Conservation (phyloP, 2,797 vertebrate species). For the Argyrosomus regius region DNA sequence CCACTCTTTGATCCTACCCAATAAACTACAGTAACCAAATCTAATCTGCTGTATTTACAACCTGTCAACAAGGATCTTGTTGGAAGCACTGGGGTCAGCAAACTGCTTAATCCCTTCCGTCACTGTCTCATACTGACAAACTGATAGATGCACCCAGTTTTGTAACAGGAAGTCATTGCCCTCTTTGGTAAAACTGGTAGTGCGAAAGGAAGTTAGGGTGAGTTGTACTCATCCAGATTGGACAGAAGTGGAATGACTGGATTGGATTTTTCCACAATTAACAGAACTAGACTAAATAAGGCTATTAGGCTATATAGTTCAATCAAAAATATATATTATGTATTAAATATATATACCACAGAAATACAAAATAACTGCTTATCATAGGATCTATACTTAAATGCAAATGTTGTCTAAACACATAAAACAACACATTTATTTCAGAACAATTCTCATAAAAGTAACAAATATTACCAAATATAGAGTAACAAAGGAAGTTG, state of each 20-base stretch:
- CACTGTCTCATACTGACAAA: conserved; percentile 66
- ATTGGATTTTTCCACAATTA: not conserved
- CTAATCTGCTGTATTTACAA: conserved; percentile 64
- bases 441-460: not conserved
- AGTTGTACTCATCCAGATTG: not conserved
- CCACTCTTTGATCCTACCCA: not conserved
- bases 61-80: conserved; percentile 71
- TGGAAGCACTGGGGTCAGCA: conserved; percentile 69
- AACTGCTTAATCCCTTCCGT: conserved; percentile 65
- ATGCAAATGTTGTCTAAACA: not conserved
- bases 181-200: conserved; percentile 26
- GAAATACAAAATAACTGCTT: too few relatives aligned
- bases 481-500: too few relatives aligned
- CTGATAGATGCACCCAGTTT: conserved; percentile 55
- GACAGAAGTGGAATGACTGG: not conserved
- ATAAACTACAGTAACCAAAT: conserved; percentile 47
- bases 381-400: not conserved
- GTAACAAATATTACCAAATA: not conserved
- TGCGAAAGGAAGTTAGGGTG: not conserved
- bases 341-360: too few relatives aligned
- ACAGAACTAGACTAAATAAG: not conserved
- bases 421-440: too few relatives aligned
- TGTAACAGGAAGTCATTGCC: conserved; percentile 50
- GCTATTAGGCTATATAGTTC: too few relatives aligned
- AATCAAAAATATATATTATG: too few relatives aligned